Percentiles rank a stretch among this genome's conserved stretches.
phyloP scores from a whole-genome alignment of 2,888 invertebrate genomes.

The Latrodectus elegans region DNA sequence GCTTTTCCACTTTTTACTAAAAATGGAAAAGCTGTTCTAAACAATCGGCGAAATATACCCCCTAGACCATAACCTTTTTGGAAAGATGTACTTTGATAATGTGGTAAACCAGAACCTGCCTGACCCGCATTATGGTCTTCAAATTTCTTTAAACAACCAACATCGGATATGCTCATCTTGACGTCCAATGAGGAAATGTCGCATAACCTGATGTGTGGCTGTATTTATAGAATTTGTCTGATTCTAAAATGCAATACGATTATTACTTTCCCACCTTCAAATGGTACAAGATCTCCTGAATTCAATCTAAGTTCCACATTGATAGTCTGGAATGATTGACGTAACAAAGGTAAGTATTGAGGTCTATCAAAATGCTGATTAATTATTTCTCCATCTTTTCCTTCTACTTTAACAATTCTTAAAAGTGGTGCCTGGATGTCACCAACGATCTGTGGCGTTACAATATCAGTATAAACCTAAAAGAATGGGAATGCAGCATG shows the following conservation, averaged over 20 bases:
- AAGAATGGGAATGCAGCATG: slow-evolving; percentile 24
- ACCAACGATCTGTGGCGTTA: slow-evolving; percentile 70
- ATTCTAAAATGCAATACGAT: slow-evolving; percentile 32
- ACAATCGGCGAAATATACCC: slow-evolving; percentile 35
- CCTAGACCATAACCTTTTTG: slow-evolving; percentile 48
- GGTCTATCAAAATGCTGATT: slow-evolving; percentile 21
- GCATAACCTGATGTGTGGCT: neutral
- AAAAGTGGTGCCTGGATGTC: slow-evolving; percentile 71
- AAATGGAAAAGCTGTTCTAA: slow-evolving; percentile 53
- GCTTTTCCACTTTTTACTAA: slow-evolving; percentile 35
- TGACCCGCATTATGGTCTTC: slow-evolving; percentile 35
- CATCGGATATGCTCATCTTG: slow-evolving; percentile 33
- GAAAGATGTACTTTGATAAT: slow-evolving; percentile 24
- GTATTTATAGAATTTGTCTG: slow-evolving; percentile 40
- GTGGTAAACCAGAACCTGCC: slow-evolving; percentile 36
- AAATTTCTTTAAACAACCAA: slow-evolving; percentile 22
- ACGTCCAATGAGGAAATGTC: neutral
- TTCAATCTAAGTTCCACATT: slow-evolving; percentile 29
- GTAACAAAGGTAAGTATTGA: slow-evolving; percentile 26
- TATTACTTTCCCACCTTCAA: slow-evolving; percentile 27
- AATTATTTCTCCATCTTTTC: slow-evolving; percentile 10
- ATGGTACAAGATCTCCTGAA: slow-evolving; percentile 21
- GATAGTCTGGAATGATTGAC: slow-evolving; percentile 36
- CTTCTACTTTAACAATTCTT: slow-evolving; percentile 71
- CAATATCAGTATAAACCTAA: slow-evolving; percentile 71